Evolutionary conservation across 37 sponge, comb jelly and placozoan genomes (phyloP).

Genomic region (Bolinopsis microptera): DNA sequence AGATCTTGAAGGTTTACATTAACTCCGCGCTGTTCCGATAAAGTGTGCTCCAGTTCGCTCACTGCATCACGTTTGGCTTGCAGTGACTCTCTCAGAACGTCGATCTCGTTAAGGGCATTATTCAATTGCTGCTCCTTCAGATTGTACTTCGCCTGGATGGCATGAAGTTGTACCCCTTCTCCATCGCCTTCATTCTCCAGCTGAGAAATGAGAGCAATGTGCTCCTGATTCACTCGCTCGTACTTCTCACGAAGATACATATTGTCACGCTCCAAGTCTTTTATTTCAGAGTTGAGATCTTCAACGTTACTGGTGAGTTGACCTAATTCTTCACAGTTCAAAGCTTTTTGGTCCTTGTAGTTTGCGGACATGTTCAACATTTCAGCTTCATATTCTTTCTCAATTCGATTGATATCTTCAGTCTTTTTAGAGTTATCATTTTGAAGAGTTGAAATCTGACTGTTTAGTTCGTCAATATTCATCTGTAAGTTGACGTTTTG

Average conservation of each 20-base stretch:
- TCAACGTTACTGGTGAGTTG: constrained; percentile 6
- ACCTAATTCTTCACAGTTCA: background rate
- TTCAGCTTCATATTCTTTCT: constrained; percentile 53
- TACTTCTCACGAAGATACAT: background rate
- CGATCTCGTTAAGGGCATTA: constrained; percentile 23
- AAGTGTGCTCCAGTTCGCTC: background rate
- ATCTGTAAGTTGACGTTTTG: background rate
- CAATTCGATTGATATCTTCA: constrained; percentile 1
- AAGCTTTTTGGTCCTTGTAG: constrained; percentile 51
- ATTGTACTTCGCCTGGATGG: constrained; percentile 24
- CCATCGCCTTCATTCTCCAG: background rate
- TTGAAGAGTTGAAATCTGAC: constrained; percentile 7
- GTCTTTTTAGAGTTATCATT: background rate
- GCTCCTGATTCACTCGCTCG: constrained; percentile 28
- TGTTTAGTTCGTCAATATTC: background rate
- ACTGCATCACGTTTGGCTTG: background rate
- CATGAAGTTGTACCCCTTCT: background rate
- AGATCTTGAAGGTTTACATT: constrained; percentile 44
- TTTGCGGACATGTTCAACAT: constrained; percentile 49
- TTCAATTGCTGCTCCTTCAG: constrained; percentile 48
- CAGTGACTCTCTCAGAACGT: background rate
- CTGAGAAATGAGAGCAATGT: background rate
- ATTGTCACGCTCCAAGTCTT: constrained; percentile 12
- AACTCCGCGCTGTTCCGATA: constrained; percentile 3
- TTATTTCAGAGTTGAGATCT: background rate